Evolutionary conservation across 2,797 vertebrate genomes (phyloP).

Genomic region (Petrocephalus sullivani): DNA sequence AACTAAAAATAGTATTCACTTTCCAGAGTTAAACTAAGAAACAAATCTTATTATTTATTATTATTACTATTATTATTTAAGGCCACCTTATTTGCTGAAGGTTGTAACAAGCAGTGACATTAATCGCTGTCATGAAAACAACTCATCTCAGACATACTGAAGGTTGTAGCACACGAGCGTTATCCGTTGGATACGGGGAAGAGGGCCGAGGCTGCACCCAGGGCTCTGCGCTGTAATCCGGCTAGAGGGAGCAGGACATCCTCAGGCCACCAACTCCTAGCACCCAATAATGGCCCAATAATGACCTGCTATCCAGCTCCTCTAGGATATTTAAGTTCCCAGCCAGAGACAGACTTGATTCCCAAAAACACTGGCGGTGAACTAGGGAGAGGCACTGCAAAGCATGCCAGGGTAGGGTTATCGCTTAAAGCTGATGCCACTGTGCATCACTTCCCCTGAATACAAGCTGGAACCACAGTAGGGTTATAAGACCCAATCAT

Average conservation of each 20-base stretch:
- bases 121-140: background rate
- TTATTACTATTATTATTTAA: background rate
- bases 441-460: background rate
- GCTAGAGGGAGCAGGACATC: background rate
- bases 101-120: background rate
- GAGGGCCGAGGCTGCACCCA: background rate
- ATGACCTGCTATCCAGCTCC: background rate
- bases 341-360: background rate
- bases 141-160: background rate
- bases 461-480: background rate
- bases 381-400: background rate
- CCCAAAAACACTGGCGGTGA: background rate
- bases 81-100: background rate
- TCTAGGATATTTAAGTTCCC: background rate
- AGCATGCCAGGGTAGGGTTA: conserved; percentile 21
- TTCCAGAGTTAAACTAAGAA: background rate
- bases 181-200: background rate
- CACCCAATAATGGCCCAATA: background rate
- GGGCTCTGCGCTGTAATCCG: background rate
- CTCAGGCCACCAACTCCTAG: background rate
- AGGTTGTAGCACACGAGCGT: background rate
- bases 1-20: background rate
- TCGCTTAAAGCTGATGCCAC: conserved; percentile 25
- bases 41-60: background rate
- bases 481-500: background rate